phyloP scores from a whole-genome alignment of 2,797 vertebrate species.

The Poeciliopsis paucimaculata region DNA sequence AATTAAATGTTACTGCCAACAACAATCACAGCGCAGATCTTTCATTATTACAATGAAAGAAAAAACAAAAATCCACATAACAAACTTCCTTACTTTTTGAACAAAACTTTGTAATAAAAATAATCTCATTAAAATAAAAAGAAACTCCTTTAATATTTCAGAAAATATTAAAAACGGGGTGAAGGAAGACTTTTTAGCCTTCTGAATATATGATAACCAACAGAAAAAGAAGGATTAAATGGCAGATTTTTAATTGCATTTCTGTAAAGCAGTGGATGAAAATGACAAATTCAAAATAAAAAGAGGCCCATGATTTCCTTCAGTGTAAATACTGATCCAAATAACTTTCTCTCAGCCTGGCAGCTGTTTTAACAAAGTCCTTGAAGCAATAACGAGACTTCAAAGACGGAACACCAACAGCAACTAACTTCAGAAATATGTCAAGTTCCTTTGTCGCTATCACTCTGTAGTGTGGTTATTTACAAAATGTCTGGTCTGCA shows the following conservation, averaged over 20 bases:
- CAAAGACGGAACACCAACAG: slow-evolving; percentile 7
- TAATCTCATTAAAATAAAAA: neutral
- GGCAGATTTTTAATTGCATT: neutral
- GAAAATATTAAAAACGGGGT: neutral
- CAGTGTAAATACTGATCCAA: neutral
- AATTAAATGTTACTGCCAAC: neutral
- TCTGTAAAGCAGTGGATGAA: neutral
- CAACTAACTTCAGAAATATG: slow-evolving; percentile 17
- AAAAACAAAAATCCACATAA: neutral
- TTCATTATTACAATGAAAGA: neutral
- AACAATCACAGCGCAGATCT: neutral
- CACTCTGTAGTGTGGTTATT: neutral
- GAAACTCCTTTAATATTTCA: neutral
- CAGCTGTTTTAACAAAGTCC: slow-evolving; percentile 11
- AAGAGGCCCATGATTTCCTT: too few relatives aligned
- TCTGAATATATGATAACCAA: neutral
- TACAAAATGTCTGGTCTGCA: slow-evolving; percentile 6
- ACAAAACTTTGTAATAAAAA: neutral
- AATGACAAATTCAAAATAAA: neutral
- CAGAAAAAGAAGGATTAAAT: neutral
- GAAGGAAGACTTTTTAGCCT: neutral
- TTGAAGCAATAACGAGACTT: slow-evolving; percentile 15
- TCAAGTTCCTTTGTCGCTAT: slow-evolving; percentile 10
- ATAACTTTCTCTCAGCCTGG: neutral
- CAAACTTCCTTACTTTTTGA: neutral